Percentiles rank a stretch among this genome's conserved stretches.
These are phyloP conservation scores for Tachina fera DNA, from an alignment of 2,888 invertebrate genomes.

Conservation along the genomic window DNA sequence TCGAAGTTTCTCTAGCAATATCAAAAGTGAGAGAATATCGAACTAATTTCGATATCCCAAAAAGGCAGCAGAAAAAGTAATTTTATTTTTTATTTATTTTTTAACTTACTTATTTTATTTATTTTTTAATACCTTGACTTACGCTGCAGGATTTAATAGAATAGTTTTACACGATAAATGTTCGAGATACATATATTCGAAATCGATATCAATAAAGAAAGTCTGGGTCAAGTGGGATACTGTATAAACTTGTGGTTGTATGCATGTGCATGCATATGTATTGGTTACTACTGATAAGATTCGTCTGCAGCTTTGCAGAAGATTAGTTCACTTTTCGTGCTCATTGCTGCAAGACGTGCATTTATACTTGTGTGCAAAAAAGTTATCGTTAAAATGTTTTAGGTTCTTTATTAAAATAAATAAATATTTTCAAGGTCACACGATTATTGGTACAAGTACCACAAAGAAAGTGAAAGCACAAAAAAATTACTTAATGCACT, in stretches of 20 bases:
- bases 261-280: constrained; percentile 8
- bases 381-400: constrained; percentile 26
- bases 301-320: constrained; percentile 54
- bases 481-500: neutral
- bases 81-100: too few species aligned
- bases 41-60: too few species aligned
- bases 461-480: constrained; percentile 52
- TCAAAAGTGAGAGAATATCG: too few species aligned
- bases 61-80: too few species aligned
- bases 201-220: too few species aligned
- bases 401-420: constrained; percentile 47
- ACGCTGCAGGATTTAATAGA: too few species aligned
- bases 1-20: too few species aligned
- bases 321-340: constrained; percentile 64
- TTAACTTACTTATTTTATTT: too few species aligned
- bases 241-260: constrained; percentile 13
- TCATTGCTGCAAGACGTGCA: constrained; percentile 57
- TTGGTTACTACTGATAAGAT: constrained; percentile 62
- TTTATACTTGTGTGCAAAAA: constrained; percentile 7
- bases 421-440: constrained; percentile 55
- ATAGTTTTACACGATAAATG: too few species aligned
- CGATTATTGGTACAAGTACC: constrained; percentile 28
- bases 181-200: too few species aligned
- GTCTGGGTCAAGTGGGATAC: too few species aligned
- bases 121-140: too few species aligned